Base-by-base conservation (phyloP, 92 coral and sea anemone species). In the Metridium senile region DNA sequence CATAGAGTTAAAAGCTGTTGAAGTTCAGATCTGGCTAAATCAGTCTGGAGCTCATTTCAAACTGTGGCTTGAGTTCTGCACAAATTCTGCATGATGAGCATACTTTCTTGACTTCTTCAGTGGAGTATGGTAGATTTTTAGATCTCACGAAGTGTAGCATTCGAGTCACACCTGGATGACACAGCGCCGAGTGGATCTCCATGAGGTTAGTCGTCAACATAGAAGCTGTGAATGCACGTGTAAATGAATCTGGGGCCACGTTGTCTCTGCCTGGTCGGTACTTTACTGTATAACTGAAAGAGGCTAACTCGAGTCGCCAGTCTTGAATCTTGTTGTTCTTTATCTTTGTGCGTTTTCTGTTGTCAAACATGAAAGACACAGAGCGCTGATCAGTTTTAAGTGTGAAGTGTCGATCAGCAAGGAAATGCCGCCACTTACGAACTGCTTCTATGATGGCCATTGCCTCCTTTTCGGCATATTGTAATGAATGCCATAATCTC, bases 331-430 rank as follows among this genome's bases (percentile, higher is more conserved):
- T 45, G 51, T 45, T 16, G 16, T 45, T 45, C 51, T 45, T 45
- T 7, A 45, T 45, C 51, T 45, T 45, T 45, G 9, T 16, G 7
- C 16, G 51, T 7, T 45, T 7, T 7, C 51, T 7, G 9, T 45
- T 7, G 16, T 45, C 16, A 16, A 45, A 45, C 51, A 45, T 45
- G 51, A 7, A 45, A 45, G 51, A 45, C 28, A 77, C 88, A 17
- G 91, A 86, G 52, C 81, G 76, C 56, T 86, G 81, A 52, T 77
- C 81, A 39, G 84, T 80, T 33, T 27, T 62, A 11, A 80, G 80
- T 29, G 71, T 73, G 51, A 74, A 81, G 75, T 84, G 89, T 27
- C 84, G 57, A 59, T 81, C 82, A 25, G 72, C 78, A 34, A 84
- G 57, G 63, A 70, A 77, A 65, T 78, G 79, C 78, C 59, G 77